Base-by-base conservation (phyloP, 2,888 invertebrate species). In the Amorpha juglandis region DNA sequence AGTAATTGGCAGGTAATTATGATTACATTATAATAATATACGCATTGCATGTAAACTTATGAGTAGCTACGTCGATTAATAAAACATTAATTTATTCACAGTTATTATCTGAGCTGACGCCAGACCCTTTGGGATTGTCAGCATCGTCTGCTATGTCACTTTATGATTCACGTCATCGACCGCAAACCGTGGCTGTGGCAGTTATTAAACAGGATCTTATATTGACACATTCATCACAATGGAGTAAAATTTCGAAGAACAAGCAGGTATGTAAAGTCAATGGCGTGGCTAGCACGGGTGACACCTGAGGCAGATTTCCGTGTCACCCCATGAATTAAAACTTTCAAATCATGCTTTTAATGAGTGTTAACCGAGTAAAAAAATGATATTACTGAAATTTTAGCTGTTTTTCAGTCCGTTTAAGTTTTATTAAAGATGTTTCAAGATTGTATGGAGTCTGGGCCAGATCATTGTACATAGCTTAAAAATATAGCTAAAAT, bases 1-100 rank as follows among this genome's bases (percentile, higher is more conserved):
- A 98, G 98, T 65, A 98, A 98, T 85, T 99, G 99, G 97, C 96
- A 96, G 93, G 96, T 96, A 83, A 94, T 77, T 80, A 75, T 77
- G 68, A 67, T 69, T 63, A 53, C 21, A 38, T 62, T 58, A 47
- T 63, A 35, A 63, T 45, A 68, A 45, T 42, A 16, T 50, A 48
- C 47, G 45, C 64, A 62, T 67, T 58, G 64, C 48, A 63, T 38
- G 38, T 9, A n/a, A 4, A 55, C 16, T 16, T 38, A 19, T 48
- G 27, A 68, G 52, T n/a, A 63, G 55, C 68, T 69, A 69, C 71
- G 71, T 69, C 70, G 71, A 69, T 72, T 77, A 69, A 75, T 71
- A 75, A 81, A 78, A 82, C 78, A 78, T 71, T 72, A 80, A 69
- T 80, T 75, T 89, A 74, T 88, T 89, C 92, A 81, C 94, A 95